Conservation (phyloP, 1,140 invertebrate species). For the Temnothorax curvispinosus region DNA sequence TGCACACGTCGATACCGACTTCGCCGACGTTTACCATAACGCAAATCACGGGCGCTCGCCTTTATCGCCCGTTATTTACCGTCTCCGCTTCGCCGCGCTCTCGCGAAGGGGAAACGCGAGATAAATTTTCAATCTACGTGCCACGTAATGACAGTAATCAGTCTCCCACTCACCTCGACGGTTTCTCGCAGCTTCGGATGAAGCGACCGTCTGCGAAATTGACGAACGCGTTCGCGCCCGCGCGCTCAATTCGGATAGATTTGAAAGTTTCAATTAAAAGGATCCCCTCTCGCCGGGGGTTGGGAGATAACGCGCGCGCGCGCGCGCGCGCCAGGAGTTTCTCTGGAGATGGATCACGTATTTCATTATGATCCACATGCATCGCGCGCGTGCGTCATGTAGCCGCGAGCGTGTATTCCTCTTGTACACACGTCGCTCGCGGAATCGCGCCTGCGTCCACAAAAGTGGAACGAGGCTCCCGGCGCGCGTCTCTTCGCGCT, state of each 20-base stretch:
- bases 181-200: background rate
- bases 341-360: conserved; percentile 78
- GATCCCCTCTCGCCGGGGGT: background rate
- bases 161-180: conserved; percentile 27
- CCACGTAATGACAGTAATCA: conserved; percentile 60
- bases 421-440: conserved; percentile 32
- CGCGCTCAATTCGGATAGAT: conserved; percentile 62
- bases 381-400: background rate
- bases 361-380: conserved; percentile 73
- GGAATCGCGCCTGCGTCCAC: conserved; percentile 41
- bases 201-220: conserved; percentile 18
- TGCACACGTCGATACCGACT: background rate
- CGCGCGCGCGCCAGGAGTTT: conserved; percentile 58
- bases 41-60: conserved; percentile 18
- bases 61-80: conserved; percentile 50
- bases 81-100: background rate
- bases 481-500: conserved; percentile 18
- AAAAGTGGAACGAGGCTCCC: conserved; percentile 70
- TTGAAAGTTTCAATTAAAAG: conserved; percentile 78
- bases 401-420: background rate
- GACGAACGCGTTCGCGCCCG: background rate
- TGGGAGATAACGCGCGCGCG: background rate
- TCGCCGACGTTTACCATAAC: background rate
- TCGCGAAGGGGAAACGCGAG: conserved; percentile 38
- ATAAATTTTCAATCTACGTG: conserved; percentile 63